These are phyloP conservation scores for Platysternon megacephalum DNA, from an alignment of 2,113 vertebrate species.

Conservation along the genomic window DNA sequence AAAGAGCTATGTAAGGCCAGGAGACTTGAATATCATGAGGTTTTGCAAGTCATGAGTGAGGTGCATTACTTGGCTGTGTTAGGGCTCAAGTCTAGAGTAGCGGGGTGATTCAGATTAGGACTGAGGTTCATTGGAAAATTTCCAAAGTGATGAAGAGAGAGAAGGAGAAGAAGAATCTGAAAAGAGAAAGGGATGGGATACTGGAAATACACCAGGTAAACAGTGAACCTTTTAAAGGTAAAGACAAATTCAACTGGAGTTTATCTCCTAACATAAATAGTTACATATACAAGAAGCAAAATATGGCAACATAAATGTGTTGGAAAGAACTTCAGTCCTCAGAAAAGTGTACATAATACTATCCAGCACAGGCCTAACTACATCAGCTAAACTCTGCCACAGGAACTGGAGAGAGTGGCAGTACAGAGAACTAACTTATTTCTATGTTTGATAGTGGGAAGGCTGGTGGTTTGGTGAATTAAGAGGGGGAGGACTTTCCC, in stretches of 20 bases:
- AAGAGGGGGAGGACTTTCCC: neutral
- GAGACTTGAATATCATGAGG: neutral
- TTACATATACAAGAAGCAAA: neutral
- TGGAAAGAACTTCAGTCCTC: neutral
- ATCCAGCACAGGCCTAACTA: neutral
- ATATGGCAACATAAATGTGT: too few species aligned
- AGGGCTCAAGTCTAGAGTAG: neutral
- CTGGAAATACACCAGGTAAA: rapidly evolving
- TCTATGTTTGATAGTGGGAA: neutral
- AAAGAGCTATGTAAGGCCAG: neutral
- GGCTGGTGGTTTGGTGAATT: neutral
- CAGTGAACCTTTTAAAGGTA: neutral
- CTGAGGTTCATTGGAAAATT: neutral
- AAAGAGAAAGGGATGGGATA: too few species aligned
- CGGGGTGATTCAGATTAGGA: neutral
- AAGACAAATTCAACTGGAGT: neutral
- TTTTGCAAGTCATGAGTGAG: neutral
- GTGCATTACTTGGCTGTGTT: neutral
- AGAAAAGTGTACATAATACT: neutral
- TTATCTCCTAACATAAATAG: neutral
- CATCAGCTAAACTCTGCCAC: neutral
- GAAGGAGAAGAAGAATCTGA: neutral
- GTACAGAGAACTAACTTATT: neutral
- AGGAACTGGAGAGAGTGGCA: too few species aligned
- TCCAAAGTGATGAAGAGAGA: neutral